These are phyloP conservation scores for Drosophila prostipennis DNA, from an alignment of 2,888 invertebrate genomes.

Conservation along the genomic window DNA sequence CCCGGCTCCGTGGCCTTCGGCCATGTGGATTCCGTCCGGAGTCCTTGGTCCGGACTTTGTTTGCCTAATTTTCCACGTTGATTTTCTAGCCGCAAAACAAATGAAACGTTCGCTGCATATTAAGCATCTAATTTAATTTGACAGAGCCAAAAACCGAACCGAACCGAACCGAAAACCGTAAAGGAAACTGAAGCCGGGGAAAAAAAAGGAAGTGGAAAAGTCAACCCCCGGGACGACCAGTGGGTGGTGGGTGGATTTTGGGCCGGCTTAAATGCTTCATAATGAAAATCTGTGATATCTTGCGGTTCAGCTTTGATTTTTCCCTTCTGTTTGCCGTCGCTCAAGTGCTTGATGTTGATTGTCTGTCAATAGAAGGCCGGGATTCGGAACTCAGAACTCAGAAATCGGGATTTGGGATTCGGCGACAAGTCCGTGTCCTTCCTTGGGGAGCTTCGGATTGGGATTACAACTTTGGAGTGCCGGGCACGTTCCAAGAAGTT, in stretches of 20 bases:
- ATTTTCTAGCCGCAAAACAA: conserved; percentile 81
- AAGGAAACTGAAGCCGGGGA: conserved; percentile 20
- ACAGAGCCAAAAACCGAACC: conserved; percentile 35
- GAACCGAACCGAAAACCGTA: conserved; percentile 12
- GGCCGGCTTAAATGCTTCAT: conserved; percentile 73
- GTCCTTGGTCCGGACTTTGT: conserved; percentile 48
- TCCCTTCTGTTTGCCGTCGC: conserved; percentile 48
- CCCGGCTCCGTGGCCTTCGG: conserved; percentile 44
- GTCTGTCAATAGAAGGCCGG: conserved; percentile 70
- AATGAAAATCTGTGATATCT: conserved; percentile 77
- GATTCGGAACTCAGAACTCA: conserved; percentile 10
- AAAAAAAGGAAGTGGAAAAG: conserved; percentile 35
- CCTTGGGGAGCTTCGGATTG: conserved; percentile 19
- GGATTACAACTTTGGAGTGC: conserved; percentile 42
- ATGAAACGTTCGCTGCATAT: conserved; percentile 78
- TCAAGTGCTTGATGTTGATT: conserved; percentile 69
- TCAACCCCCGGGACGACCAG: conserved; percentile 25
- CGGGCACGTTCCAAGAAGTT: conserved; percentile 49
- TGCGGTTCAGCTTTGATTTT: conserved; percentile 46
- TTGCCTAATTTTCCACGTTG: conserved; percentile 80
- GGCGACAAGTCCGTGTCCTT: conserved; percentile 18
- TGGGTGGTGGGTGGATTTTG: conserved; percentile 37
- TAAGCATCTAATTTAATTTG: conserved; percentile 76
- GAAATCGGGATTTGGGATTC: conserved; percentile 3
- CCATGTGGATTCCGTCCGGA: conserved; percentile 17